Percentiles rank a stretch among this genome's conserved stretches.
Conservation (phyloP, 2,113 vertebrate species). For the Cichladusa arquata region DNA sequence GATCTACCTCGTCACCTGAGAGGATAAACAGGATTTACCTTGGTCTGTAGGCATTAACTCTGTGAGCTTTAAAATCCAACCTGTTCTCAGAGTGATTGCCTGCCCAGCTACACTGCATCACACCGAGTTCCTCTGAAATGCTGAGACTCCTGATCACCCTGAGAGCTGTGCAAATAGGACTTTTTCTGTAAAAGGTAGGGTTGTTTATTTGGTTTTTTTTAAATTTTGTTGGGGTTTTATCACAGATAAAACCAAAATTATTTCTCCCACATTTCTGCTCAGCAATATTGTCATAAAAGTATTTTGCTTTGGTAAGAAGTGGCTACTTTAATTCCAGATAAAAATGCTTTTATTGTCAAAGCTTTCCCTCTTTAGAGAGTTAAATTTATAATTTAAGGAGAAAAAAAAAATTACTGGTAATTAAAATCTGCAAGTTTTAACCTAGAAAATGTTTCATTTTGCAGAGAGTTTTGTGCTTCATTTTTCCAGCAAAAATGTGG, state of each 20-base stretch:
- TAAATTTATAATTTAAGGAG: neutral
- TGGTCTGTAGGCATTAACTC: constrained; percentile 32
- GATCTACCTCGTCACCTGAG: constrained; percentile 42
- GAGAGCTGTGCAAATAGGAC: neutral
- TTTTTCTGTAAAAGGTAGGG: neutral
- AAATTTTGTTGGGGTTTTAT: neutral
- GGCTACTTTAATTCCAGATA: neutral
- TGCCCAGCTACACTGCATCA: neutral
- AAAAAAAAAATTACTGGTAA: neutral
- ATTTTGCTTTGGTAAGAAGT: neutral
- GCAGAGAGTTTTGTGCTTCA: neutral
- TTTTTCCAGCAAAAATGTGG: neutral
- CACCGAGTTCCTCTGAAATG: neutral
- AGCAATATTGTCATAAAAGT: neutral
- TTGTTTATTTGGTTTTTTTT: fast-evolving
- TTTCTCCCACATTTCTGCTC: neutral
- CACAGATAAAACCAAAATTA: neutral
- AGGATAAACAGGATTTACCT: constrained; percentile 40
- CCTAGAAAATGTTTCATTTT: neutral
- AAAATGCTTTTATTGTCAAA: neutral
- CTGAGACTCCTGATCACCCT: neutral
- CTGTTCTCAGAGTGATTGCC: neutral
- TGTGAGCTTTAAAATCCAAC: constrained; percentile 18
- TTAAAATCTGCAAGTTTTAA: neutral
- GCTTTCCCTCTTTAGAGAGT: neutral